These are phyloP conservation scores for Epirrita christyi DNA, from an alignment of 2,888 invertebrate species.

Conservation along the genomic window DNA sequence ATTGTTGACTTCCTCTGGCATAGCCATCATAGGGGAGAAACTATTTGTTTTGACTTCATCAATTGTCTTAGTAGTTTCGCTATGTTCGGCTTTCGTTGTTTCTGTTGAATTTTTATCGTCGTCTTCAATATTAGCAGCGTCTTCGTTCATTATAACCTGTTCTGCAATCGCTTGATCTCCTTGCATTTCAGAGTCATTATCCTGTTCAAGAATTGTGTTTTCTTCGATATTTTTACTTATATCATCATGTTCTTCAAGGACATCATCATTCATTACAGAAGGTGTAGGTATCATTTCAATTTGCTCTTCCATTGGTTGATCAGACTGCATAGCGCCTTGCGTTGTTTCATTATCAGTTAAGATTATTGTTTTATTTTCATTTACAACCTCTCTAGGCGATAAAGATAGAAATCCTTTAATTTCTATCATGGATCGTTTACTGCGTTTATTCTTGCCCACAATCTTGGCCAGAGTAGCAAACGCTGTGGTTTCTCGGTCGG, in stretches of 20 bases:
- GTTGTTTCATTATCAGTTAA: slow-evolving; percentile 13
- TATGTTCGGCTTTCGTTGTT: slow-evolving; percentile 4
- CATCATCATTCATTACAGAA: background rate
- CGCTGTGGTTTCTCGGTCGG: slow-evolving; percentile 65
- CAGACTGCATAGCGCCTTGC: slow-evolving; percentile 2
- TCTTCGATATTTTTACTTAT: slow-evolving; percentile 17
- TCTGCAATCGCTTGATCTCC: slow-evolving; percentile 25
- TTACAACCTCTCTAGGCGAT: slow-evolving; percentile 12
- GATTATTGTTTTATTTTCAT: slow-evolving; percentile 26
- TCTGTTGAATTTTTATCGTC: slow-evolving; percentile 14
- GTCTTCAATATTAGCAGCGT: slow-evolving; percentile 11
- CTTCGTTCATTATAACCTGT: slow-evolving; percentile 10
- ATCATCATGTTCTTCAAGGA: background rate
- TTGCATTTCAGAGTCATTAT: slow-evolving; percentile 23
- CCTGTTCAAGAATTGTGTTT: slow-evolving; percentile 2
- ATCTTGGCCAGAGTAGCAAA: slow-evolving; percentile 57
- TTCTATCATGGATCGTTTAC: slow-evolving; percentile 43
- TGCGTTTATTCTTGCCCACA: slow-evolving; percentile 45
- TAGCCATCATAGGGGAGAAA: slow-evolving; percentile 12
- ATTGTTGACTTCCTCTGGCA: slow-evolving; percentile 20
- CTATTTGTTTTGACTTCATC: slow-evolving; percentile 9
- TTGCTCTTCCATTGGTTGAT: background rate
- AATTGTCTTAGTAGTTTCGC: background rate
- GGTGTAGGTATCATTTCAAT: slow-evolving; percentile 8
- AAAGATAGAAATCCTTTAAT: slow-evolving; percentile 11